These are phyloP conservation scores for Eriocheir sinensis DNA, from an alignment of 1,140 invertebrate genomes.

Conservation along the genomic window DNA sequence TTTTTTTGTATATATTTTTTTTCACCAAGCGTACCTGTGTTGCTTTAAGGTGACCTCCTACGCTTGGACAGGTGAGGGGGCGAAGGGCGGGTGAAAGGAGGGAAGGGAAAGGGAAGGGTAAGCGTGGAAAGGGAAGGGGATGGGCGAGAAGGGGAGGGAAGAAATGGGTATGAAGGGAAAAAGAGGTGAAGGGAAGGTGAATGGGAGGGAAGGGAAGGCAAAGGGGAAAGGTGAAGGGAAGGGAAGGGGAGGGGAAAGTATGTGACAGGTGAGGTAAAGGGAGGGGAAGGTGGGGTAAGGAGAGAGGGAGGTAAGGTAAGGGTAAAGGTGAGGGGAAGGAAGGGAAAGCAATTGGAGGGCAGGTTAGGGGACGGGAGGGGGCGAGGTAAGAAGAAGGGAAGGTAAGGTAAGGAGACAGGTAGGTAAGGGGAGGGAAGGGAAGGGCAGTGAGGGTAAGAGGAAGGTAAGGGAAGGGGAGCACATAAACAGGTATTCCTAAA, in stretches of 20 bases:
- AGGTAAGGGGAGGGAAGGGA: too few species aligned
- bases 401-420: not conserved
- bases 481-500: too few species aligned
- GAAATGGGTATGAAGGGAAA: not conserved
- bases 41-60: conserved; percentile 8
- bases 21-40: not conserved
- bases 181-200: not conserved
- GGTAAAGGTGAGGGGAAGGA: too few species aligned
- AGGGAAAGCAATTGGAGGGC: too few species aligned
- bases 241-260: not conserved
- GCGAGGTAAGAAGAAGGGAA: not conserved
- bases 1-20: not conserved
- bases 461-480: not conserved
- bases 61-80: not conserved
- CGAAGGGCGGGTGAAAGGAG: too few species aligned
- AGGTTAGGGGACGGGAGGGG: too few species aligned
- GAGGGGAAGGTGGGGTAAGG: not conserved
- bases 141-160: not conserved
- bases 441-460: not conserved
- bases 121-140: not conserved
- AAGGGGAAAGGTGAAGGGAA: not conserved
- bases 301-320: too few species aligned
- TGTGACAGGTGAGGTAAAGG: too few species aligned
- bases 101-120: too few species aligned
- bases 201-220: not conserved